Percentiles rank a stretch among this genome's conserved stretches.
Conservation (phyloP, 2,888 invertebrate genomes). For the Stegana nigrithorax region DNA sequence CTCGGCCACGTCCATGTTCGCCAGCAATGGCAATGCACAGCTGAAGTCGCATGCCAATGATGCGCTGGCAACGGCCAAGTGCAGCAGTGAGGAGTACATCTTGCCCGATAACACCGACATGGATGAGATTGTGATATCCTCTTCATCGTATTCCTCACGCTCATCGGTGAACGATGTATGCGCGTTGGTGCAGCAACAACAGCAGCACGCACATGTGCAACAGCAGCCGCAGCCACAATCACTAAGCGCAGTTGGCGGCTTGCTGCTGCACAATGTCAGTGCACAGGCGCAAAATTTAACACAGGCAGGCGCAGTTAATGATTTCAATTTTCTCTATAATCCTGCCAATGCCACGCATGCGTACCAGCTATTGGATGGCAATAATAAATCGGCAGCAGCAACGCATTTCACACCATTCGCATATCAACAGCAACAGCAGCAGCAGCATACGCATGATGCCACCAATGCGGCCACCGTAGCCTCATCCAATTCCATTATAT, state of each 20-base stretch:
- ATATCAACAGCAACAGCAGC: slow-evolving; percentile 18
- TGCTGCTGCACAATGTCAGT: slow-evolving; percentile 25
- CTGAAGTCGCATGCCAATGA: slow-evolving; percentile 13
- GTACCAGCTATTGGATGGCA: neutral
- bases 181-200: slow-evolving; percentile 29
- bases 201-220: too few relatives aligned
- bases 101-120: slow-evolving; percentile 48
- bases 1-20: slow-evolving; percentile 58
- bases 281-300: slow-evolving; percentile 3
- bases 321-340: slow-evolving; percentile 51
- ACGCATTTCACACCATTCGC: slow-evolving; percentile 6
- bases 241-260: slow-evolving; percentile 26
- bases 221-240: slow-evolving; percentile 19
- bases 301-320: slow-evolving; percentile 30
- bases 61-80: slow-evolving; percentile 23
- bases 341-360: slow-evolving; percentile 31
- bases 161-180: slow-evolving; percentile 42
- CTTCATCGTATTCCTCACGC: slow-evolving; percentile 55
- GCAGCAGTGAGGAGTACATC: slow-evolving; percentile 51
- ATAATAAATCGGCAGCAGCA: neutral
- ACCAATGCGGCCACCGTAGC: slow-evolving; percentile 59
- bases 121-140: slow-evolving; percentile 58
- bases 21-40: slow-evolving; percentile 34
- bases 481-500: slow-evolving; percentile 50
- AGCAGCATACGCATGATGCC: slow-evolving; percentile 43